Evolutionary conservation across 2,888 invertebrate genomes (phyloP).

Genomic region (Hemaris fuciformis): DNA sequence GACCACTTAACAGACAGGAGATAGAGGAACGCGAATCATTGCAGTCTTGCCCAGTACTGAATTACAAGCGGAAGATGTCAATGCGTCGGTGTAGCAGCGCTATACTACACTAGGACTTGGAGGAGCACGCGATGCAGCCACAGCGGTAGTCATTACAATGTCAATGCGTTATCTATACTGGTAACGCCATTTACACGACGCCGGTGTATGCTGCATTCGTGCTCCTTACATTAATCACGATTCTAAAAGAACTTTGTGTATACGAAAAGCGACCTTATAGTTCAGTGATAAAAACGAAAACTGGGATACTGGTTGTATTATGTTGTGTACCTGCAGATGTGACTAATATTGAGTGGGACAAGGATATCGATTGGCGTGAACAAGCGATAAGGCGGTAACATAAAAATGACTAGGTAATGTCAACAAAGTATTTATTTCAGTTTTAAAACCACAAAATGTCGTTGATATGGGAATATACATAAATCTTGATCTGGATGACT

Average conservation of each 20-base stretch:
- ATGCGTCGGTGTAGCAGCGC: conserved; percentile 44
- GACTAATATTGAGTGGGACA: not conserved
- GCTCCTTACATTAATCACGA: not conserved
- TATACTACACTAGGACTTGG: conserved; percentile 33
- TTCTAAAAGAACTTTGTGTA: not conserved
- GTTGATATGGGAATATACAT: not conserved
- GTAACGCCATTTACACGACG: not conserved
- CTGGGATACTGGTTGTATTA: not conserved
- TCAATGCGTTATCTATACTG: not conserved
- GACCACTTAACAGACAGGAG: conserved; percentile 44
- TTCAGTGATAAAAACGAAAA: not conserved
- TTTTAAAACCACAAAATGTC: not conserved
- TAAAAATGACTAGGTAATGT: not conserved
- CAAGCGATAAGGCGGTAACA: not conserved
- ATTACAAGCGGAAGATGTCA: conserved; percentile 50
- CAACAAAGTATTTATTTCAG: not conserved
- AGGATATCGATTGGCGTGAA: not conserved
- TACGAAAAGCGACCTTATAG: not conserved
- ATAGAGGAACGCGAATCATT: conserved; percentile 47
- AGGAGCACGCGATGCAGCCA: not conserved
- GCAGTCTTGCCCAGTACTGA: conserved; percentile 44
- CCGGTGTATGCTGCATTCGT: not conserved
- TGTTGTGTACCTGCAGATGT: not conserved
- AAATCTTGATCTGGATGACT: not conserved
- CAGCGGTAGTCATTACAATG: not conserved